Base-by-base conservation (phyloP, 2,797 vertebrate species). In the Cephalopachus bancanus region DNA sequence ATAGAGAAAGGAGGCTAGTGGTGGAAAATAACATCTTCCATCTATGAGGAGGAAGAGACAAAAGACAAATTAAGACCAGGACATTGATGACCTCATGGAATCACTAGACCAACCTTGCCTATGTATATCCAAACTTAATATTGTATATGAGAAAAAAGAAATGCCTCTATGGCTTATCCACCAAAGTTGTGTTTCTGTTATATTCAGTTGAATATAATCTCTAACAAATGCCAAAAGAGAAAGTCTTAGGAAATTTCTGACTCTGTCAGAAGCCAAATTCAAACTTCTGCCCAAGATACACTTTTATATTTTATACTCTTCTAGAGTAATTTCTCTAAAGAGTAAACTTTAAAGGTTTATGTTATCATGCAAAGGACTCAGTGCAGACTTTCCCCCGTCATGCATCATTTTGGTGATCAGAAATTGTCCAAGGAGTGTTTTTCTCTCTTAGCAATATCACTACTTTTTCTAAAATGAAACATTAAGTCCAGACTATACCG, bases 381-480 rank as follows among this genome's bases (percentile, higher is more conserved):
- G 28, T 75, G 17, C 8, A 2, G 72, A 65, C 67, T 89, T 89
- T 69, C 26, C 5, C 30, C 87, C 60, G 67, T 88, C 92, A 93
- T 59, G 51, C n/a, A 22, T 83, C 80, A 64, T 95, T 93, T 96
- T 85, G 30, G 81, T 75, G 83, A 97, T 88, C 89, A 88, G 91
- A 85, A 97, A 81, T 90, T 64, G 37, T 93, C 44, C 44, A 60
- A 92, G 64, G 10, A 90, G 49, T 37, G 55, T 57, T 94, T 95
- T 91, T 86, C 87, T 91, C 51, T 92, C 84, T 95, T 84, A 96
- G 93, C 96, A 97, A 88, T 93, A 84, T 57, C 80, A 85, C 91
- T 59, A 12, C 75, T 95, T 90, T 94, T 90, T 79, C 72, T 87
- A 64, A 97, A 96, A 94, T 92, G 93, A 96, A 95, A 79, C 87